Evolutionary conservation across 2,888 invertebrate genomes (phyloP), one percentile per base, ranked within the genome.

Genomic region (Apamea epomidion): DNA sequence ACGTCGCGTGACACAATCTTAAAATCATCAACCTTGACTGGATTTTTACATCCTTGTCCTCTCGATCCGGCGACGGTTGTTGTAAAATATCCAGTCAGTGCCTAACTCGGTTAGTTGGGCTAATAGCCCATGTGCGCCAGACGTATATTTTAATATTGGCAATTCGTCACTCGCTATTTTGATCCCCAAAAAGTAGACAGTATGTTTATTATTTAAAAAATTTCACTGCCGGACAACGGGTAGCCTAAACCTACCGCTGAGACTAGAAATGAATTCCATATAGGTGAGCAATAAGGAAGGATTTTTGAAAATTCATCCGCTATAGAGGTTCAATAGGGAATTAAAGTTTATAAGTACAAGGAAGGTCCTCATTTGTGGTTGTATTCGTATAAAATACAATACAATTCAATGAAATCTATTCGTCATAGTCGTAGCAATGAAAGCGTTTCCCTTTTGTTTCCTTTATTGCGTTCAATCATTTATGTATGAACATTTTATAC

Each of bases 401-500:
- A 64, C 70, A 68, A 48, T 86, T 32, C 42, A 45, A 67, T 32
- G 60, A 86, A 76, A 71, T 64, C 69, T 60, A 74, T 87, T 74
- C 67, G 42, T 78, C 68, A 75, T 70, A 32, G 10, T 78, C 29
- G 16, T 18, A 71, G n/a, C 29, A 75, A 74, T 67, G 65, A 87
- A 74, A 84, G 73, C 73, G 84, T 87, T 87, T 65, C 76, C 89
- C 42, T 74, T 76, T 65, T 58, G 64, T 87, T 84, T 87, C 87
- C 85, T 75, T 75, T 87, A 84, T 75, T 79, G 88, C 82, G n/a
- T 58, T 68, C 68, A 87, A 70, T 73, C 64, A 78, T 83, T 74
- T 29, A 58, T 71, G 67, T 78, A 45, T n/a, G 58, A 71, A 83
- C 62, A 42, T 62, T 70, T 7, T 29, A 29, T 21, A 42, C 32